These are phyloP conservation scores for Apeltes quadracus DNA, from an alignment of 2,113 vertebrate genomes.

Conservation along the genomic window DNA sequence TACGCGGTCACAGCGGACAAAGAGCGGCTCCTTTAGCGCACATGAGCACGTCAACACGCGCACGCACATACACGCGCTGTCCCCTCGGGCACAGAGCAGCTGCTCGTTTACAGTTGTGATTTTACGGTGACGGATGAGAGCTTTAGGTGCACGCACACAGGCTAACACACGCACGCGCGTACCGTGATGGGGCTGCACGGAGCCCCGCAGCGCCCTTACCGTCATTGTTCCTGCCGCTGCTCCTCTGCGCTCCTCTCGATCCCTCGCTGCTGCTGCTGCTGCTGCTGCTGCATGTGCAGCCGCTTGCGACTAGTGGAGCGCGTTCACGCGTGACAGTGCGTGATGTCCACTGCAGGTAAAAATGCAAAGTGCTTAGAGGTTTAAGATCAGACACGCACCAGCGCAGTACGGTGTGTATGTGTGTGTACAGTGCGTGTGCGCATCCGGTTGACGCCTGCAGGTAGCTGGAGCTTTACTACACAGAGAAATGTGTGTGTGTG, in stretches of 20 bases:
- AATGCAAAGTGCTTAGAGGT: conserved; percentile 50
- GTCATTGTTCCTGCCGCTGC: conserved; percentile 57
- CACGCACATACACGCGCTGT: neutral
- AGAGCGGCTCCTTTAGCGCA: conserved; percentile 5
- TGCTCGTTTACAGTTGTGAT: conserved; percentile 21
- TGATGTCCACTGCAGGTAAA: conserved; percentile 69
- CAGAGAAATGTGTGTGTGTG: neutral
- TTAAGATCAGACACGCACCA: conserved; percentile 38
- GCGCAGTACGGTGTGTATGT: too few species aligned
- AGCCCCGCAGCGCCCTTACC: conserved; percentile 53
- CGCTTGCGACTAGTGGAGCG: neutral
- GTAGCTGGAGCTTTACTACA: conserved; percentile 59
- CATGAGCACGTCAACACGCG: neutral
- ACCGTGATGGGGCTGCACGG: conserved; percentile 24
- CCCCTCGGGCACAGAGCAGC: conserved; percentile 21
- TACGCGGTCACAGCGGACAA: neutral
- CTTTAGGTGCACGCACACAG: conserved; percentile 4
- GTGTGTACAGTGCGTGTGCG: neutral
- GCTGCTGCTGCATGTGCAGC: conserved; percentile 17
- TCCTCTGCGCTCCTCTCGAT: conserved; percentile 18
- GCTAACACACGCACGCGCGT: conserved; percentile 4
- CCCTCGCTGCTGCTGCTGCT: conserved; percentile 46
- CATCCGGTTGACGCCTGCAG: conserved; percentile 26
- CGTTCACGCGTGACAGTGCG: conserved; percentile 26
- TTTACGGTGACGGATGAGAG: conserved; percentile 32